Evolutionary conservation across 2,113 vertebrate species (phyloP), one percentile per base, ranked within the genome.

Genomic region (Scophthalmus maximus): DNA sequence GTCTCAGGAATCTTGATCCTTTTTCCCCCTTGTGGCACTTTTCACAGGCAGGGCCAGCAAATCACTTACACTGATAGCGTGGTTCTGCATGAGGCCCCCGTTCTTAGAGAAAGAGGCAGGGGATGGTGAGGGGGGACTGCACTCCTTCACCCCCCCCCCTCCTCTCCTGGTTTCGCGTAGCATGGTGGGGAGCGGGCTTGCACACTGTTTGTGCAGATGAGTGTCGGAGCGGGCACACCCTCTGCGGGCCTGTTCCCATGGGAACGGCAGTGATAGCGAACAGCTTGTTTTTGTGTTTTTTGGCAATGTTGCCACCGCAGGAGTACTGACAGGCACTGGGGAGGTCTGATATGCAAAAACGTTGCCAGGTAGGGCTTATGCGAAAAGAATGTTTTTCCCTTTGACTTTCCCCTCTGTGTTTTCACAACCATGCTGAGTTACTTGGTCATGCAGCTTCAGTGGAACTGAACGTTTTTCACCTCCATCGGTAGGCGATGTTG

Each of bases 251-350:
- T 38, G 88, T 92, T 91, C 88, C 91, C 90, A 93, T 91, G 90
- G 91, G 90, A 91, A 92, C 89, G 3, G 70, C 78, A 32, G 76
- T 56, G 84, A 88, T 84, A 88, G 82, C 51, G 77, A 92, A 88
- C 87, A 89, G 88, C 87, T 89, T 91, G 89, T 91, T 89, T 87
- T 89, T 88, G 83, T 88, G 84, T 84, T 87, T 84, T 88, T 89
- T 91, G 88, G 90, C 87, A 79, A 73, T 52, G 85, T 60, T 77
- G 71, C 60, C 72, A 29, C 73, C 73, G 76, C 79, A 91, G 85
- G 89, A 89, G 76, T 44, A 50, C 77, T 82, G 87, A 87, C 88
- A 91, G 80, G 27, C 87, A 51, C 82, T 55, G 76, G 85, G 88
- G 87, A 84, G 86, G 88, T 92, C 89, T 88, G 88, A 90, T 89